phyloP scores from a whole-genome alignment of 1,140 invertebrate species.

The Listronotus bonariensis region DNA sequence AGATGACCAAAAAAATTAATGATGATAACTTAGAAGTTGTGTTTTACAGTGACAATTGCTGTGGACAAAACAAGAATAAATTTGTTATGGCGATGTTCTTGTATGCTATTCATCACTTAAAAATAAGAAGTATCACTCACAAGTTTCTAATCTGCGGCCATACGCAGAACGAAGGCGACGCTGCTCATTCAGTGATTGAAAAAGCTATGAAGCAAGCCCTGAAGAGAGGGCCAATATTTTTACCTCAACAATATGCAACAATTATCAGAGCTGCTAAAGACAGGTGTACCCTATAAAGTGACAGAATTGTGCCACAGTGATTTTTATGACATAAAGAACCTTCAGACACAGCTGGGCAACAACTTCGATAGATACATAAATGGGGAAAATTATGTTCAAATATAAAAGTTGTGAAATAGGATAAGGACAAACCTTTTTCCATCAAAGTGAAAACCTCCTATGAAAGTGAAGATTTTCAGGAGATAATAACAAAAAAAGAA shows the following conservation, averaged over 20 bases:
- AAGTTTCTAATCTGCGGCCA: conserved; percentile 53
- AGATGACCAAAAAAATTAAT: conserved; percentile 28
- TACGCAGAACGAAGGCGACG: conserved; percentile 55
- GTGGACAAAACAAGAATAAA: conserved; percentile 56
- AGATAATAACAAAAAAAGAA: neutral
- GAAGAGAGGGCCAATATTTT: too few species aligned
- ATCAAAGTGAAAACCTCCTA: conserved; percentile 7
- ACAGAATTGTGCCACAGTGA: too few species aligned
- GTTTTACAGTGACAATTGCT: conserved; percentile 53
- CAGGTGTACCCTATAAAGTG: too few species aligned
- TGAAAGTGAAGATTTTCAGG: conserved; percentile 6
- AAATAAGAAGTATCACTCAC: conserved; percentile 50
- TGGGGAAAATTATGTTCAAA: conserved; percentile 8
- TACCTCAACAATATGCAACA: too few species aligned
- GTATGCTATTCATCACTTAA: conserved; percentile 41
- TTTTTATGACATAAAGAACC: too few species aligned
- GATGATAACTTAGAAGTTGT: conserved; percentile 39
- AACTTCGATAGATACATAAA: too few species aligned
- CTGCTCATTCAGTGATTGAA: conserved; percentile 53
- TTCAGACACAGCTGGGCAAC: too few species aligned
- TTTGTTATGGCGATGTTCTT: conserved; percentile 50
- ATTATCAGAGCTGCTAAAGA: too few species aligned
- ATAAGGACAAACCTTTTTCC: conserved; percentile 3
- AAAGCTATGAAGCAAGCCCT: conserved; percentile 22
- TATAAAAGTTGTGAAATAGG: conserved; percentile 9